Conservation (phyloP, 2,888 invertebrate genomes). For the Colletes collaris region DNA sequence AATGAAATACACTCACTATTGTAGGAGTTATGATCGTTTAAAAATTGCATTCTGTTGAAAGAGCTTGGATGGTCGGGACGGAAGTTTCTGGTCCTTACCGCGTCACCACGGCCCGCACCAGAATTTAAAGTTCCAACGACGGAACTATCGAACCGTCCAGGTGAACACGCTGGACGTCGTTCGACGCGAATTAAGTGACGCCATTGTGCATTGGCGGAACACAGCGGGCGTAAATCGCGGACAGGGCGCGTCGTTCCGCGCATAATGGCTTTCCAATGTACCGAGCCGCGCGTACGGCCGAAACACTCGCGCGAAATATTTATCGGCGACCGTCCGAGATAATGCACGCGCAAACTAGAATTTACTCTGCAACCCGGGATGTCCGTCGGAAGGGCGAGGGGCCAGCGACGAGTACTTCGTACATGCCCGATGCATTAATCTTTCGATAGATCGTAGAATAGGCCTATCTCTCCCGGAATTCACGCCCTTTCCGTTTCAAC, state of each 20-base stretch:
- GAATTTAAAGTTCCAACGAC: conserved; percentile 13
- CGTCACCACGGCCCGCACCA: too few species aligned
- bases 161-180: conserved; percentile 31
- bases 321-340: conserved; percentile 66
- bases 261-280: conserved; percentile 79
- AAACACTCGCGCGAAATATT: conserved; percentile 68
- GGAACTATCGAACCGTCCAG: conserved; percentile 23
- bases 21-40: too few species aligned
- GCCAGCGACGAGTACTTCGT: conserved; percentile 10
- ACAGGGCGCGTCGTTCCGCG: conserved; percentile 30
- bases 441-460: conserved; percentile 23
- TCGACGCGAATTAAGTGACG: conserved; percentile 50
- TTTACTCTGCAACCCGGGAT: conserved; percentile 59
- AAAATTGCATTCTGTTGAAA: too few species aligned
- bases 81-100: too few species aligned
- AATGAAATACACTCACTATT: too few species aligned
- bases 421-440: conserved; percentile 54
- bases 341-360: conserved; percentile 71
- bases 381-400: conserved; percentile 4
- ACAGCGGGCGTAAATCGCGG: conserved; percentile 49
- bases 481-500: neutral
- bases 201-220: conserved; percentile 16
- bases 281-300: conserved; percentile 47
- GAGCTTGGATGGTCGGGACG: too few species aligned
- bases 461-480: conserved; percentile 2